phyloP scores from a whole-genome alignment of 2,797 vertebrate species.

The Coracias cyanogaster region DNA sequence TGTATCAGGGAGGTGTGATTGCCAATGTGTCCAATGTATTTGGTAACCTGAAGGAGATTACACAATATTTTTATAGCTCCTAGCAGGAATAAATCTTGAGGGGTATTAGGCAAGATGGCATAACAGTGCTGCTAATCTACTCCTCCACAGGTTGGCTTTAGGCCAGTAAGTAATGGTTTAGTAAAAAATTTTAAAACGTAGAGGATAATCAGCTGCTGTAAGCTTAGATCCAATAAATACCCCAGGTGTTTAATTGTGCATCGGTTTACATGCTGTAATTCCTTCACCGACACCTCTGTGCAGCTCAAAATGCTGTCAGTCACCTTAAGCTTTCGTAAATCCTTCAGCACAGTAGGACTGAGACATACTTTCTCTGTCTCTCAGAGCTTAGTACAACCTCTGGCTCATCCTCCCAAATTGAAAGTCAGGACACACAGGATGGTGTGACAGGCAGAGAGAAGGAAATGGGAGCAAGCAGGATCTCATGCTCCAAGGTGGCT shows the following conservation, averaged over 20 bases:
- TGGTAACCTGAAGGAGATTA: background rate
- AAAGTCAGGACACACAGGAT: background rate
- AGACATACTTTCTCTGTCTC: background rate
- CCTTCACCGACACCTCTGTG: background rate
- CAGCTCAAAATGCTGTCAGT: slow-evolving; percentile 3
- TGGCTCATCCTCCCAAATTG: background rate
- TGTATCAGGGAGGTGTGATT: background rate
- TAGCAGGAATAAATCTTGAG: background rate
- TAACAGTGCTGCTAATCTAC: background rate
- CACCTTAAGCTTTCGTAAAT: background rate
- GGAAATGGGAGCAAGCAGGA: background rate
- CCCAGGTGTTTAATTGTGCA: background rate
- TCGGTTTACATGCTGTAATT: background rate
- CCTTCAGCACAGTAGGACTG: background rate
- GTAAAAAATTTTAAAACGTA: background rate
- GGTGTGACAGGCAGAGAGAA: background rate
- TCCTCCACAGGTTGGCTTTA: slow-evolving; percentile 3
- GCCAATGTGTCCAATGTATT: background rate
- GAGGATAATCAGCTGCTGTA: background rate
- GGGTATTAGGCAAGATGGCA: background rate
- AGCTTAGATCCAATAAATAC: background rate
- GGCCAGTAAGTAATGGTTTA: background rate
- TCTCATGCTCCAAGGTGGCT: background rate
- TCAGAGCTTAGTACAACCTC: background rate
- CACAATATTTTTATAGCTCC: background rate